Evolutionary conservation across 2,888 invertebrate genomes (phyloP), one percentile per base, ranked within the genome.

Genomic region (Stenchaetothrips biformis): DNA sequence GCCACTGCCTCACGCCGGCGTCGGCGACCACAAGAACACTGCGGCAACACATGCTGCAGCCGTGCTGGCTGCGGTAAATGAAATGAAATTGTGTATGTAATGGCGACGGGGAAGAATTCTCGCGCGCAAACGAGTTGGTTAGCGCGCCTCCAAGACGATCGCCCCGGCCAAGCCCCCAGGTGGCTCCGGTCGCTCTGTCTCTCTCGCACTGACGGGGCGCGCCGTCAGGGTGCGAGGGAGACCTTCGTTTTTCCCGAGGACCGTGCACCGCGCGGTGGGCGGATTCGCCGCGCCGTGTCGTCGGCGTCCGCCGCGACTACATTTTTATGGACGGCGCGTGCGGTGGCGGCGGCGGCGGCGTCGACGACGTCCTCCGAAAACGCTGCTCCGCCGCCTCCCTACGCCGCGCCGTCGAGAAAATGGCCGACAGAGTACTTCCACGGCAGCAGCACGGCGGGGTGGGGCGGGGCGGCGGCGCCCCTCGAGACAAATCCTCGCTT

Each of bases 401-500:
- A 37, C n/a, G 4, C 37, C 37, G 37, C 25, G 67, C 25, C 67
- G 21, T 21, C n/a, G 67, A 21, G 67, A 74, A 74, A 74, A 74
- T 74, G 67, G 67, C 67, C 67, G 67, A 25, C 25, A 59, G 59
- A 59, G 18, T 59, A 37, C 37, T 37, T 37, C 37, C 37, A 18
- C 59, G 13, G 13, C 13, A 16, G 59, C 0, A 0, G 53, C 11
- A 7, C 53, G 9, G 53, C 53, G 53, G 53, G 13, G 53, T 49
- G 53, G 53, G 13, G 53, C 16, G 16, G 53, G 13, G 67, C 7
- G 21, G 21, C 67, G 67, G 21, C 67, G 67, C n/a, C 67, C 21
- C 67, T 74, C 67, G 7, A 74, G 67, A 74, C 67, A 74, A 74
- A 74, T 74, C 67, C 67, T 25, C 67, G 67, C 67, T 74, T 74